A percentile compares a stretch with the other conserved stretches of the same genome.
Conservation (phyloP, 2,113 vertebrate species). For the Paralichthys olivaceus region DNA sequence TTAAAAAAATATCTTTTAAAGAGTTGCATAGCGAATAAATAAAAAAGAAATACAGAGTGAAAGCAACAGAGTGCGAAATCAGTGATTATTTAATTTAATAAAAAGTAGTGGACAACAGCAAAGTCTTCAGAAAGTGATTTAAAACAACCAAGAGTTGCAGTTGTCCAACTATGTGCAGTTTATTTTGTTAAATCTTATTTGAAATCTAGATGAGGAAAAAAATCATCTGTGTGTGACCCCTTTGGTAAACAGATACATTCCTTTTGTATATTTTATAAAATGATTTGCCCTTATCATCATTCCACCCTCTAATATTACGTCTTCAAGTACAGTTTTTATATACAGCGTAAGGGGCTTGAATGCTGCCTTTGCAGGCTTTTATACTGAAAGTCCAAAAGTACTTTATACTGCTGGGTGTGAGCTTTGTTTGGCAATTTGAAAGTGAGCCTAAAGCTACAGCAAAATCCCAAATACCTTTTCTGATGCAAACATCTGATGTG, state of each 20-base stretch:
- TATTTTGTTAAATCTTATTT: no score
- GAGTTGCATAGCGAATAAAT: no score
- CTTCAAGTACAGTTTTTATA: neutral
- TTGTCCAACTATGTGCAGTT: no score
- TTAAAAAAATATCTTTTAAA: no score
- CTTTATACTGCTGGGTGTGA: constrained; percentile 15
- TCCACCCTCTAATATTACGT: neutral
- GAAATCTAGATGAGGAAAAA: no score
- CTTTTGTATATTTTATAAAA: neutral
- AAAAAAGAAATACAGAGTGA: no score
- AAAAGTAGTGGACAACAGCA: no score
- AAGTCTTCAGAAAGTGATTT: no score
- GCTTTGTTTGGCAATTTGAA: constrained; percentile 39
- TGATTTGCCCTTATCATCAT: neutral
- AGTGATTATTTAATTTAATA: no score
- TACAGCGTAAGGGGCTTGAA: neutral
- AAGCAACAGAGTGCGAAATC: no score
- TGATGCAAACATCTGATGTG: constrained; percentile 45
- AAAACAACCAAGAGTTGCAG: no score
- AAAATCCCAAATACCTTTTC: constrained; percentile 36
- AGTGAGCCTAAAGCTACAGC: constrained; percentile 10
- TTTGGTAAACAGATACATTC: neutral
- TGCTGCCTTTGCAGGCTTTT: neutral
- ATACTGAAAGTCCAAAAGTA: neutral
- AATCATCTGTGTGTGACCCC: no score